Evolutionary conservation across 1,140 invertebrate genomes (phyloP).

Genomic region (Ylistrum balloti): DNA sequence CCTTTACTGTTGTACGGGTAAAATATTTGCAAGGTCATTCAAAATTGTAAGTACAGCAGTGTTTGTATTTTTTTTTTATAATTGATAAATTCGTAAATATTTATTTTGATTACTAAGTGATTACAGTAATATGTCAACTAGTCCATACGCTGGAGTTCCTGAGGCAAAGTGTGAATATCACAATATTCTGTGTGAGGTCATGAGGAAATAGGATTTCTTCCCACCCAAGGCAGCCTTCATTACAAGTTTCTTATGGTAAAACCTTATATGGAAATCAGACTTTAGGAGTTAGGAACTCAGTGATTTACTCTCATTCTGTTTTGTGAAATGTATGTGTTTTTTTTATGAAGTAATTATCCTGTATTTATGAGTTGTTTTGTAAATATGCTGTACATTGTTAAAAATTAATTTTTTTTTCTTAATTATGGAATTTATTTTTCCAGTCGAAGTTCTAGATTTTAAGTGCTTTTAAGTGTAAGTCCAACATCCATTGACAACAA

Average conservation of each 20-base stretch:
- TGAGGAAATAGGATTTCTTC: too few species aligned
- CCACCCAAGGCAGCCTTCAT: too few species aligned
- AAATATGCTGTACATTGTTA: background rate
- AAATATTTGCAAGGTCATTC: background rate
- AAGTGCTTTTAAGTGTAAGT: background rate
- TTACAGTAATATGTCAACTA: background rate
- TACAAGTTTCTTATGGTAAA: too few species aligned
- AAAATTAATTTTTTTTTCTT: background rate
- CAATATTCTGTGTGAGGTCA: too few species aligned
- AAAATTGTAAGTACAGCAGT: background rate
- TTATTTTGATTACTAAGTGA: background rate
- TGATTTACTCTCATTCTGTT: too few species aligned
- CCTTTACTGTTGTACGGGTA: background rate
- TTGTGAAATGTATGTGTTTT: too few species aligned
- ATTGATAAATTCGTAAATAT: background rate
- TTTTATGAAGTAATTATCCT: too few species aligned
- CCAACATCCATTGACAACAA: too few species aligned
- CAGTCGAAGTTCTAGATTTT: background rate
- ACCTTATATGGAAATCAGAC: too few species aligned
- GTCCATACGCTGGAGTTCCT: background rate
- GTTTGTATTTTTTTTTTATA: background rate
- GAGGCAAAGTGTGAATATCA: background rate
- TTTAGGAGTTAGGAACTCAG: too few species aligned
- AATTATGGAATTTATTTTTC: background rate
- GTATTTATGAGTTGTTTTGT: background rate